Percentiles rank a stretch among this genome's conserved stretches.
These are phyloP conservation scores for Hypomecis punctinalis DNA, from an alignment of 2,888 invertebrate genomes.

Conservation along the genomic window DNA sequence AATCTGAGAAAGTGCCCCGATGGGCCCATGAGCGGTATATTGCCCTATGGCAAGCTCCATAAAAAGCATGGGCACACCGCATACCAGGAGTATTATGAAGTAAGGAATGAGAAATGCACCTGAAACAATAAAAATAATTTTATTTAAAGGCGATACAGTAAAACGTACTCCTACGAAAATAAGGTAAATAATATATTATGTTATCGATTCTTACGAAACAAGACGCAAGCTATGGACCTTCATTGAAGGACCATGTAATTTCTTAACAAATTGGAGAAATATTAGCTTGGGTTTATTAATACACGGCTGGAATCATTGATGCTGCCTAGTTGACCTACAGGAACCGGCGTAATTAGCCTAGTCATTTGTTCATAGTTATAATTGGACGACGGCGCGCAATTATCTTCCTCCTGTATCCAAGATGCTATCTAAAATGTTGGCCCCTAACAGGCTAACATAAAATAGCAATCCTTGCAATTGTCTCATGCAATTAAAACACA, in stretches of 20 bases:
- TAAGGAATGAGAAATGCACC: slow-evolving; percentile 98
- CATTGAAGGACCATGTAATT: slow-evolving; percentile 2
- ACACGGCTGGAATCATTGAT: slow-evolving; percentile 55
- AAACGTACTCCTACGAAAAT: background rate
- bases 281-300: slow-evolving; percentile 24
- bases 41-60: slow-evolving; percentile 98
- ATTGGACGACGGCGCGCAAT: slow-evolving; percentile 9
- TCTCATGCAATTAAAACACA: too few species aligned
- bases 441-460: background rate
- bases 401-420: background rate
- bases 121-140: slow-evolving; percentile 73
- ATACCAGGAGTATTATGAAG: slow-evolving; percentile 94
- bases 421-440: background rate
- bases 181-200: background rate
- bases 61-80: slow-evolving; percentile 96
- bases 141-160: background rate
- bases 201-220: background rate
- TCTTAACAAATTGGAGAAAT: background rate
- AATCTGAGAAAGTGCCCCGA: slow-evolving; percentile 95
- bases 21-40: slow-evolving; percentile 96
- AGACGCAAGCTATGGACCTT: background rate
- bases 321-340: slow-evolving; percentile 69
- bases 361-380: slow-evolving; percentile 51
- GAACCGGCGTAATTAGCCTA: slow-evolving; percentile 70
- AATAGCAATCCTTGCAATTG: too few species aligned